phyloP scores from a whole-genome alignment of 2,113 vertebrate genomes.

The Corapipo altera region DNA sequence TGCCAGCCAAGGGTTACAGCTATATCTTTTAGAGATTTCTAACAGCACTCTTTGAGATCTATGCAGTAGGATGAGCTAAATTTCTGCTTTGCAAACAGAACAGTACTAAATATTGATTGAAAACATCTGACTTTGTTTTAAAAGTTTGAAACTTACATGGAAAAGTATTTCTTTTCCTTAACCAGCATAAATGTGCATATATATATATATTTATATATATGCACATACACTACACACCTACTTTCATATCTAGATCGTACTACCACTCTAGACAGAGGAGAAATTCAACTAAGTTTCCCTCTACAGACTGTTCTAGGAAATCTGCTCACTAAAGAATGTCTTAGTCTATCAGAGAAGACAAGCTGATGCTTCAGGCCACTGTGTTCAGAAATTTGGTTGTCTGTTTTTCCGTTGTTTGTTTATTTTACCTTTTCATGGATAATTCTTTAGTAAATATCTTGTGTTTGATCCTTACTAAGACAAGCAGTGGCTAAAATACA shows the following conservation, averaged over 20 bases:
- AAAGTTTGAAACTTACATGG: neutral
- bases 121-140: rapidly evolving
- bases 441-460: neutral
- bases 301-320: neutral
- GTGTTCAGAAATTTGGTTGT: neutral
- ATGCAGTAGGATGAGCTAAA: neutral
- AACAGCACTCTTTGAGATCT: neutral
- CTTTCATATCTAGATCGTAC: neutral
- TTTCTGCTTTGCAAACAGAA: neutral
- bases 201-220: rapidly evolving
- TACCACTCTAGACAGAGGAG: neutral
- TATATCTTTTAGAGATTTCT: neutral
- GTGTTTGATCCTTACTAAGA: neutral
- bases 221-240: neutral
- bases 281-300: neutral
- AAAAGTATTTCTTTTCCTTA: neutral
- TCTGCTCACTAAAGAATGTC: neutral
- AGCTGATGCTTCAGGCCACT: neutral
- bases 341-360: neutral
- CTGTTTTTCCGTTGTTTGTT: neutral
- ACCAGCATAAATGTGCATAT: neutral
- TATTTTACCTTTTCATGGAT: neutral
- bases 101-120: neutral
- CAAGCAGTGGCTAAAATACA: neutral
- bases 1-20: neutral